Conservation (phyloP, 2,888 invertebrate genomes). For the Macrosoma leucophasiata region DNA sequence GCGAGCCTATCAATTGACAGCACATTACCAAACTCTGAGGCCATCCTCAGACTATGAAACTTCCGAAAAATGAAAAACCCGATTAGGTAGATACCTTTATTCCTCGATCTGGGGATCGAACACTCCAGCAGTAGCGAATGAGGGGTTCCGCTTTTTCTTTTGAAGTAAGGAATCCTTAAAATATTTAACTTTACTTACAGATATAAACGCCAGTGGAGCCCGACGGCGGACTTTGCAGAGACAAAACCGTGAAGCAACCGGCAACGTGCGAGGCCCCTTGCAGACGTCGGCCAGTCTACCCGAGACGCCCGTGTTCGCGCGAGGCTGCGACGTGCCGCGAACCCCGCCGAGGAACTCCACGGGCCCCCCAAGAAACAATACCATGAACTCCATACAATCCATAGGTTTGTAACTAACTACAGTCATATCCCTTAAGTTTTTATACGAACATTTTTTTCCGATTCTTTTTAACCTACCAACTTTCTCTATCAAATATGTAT, state of each 20-base stretch:
- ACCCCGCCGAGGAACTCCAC: conserved; percentile 85
- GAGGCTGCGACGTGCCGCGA: conserved; percentile 89
- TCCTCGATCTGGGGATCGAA: no score
- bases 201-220: conserved; percentile 62
- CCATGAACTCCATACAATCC: conserved; percentile 76
- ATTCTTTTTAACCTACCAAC: no score
- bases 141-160: no score
- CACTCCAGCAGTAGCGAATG: no score
- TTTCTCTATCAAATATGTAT: no score
- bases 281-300: conserved; percentile 91
- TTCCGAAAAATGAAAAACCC: no score
- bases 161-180: no score
- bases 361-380: conserved; percentile 78
- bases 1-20: no score
- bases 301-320: conserved; percentile 91
- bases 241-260: conserved; percentile 55
- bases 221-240: conserved; percentile 71
- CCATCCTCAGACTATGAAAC: no score
- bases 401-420: conserved; percentile 49
- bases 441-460: not conserved
- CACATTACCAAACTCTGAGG: no score
- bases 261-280: conserved; percentile 73
- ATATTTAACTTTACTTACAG: conserved; percentile 39
- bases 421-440: not conserved
- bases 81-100: no score